Conservation (phyloP, 2,113 vertebrate species). For the Sorex fumeus region DNA sequence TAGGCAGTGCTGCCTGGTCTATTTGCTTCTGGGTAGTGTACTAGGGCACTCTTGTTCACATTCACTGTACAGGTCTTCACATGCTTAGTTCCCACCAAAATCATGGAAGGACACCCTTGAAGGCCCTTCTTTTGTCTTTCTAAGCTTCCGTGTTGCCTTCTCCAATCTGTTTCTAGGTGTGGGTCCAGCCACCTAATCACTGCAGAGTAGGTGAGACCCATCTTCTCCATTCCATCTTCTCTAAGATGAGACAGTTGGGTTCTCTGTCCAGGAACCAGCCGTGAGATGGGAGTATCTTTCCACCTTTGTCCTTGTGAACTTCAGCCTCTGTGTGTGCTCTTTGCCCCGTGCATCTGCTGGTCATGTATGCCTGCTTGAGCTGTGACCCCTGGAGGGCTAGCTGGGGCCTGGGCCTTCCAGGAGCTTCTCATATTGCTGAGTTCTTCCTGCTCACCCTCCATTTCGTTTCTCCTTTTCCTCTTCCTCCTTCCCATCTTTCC, state of each 20-base stretch:
- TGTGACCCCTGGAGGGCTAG: not conserved
- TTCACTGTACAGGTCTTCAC: no score
- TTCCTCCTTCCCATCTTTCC: not conserved
- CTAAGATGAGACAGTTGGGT: not conserved
- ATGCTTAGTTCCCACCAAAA: no score
- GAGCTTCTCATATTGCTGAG: not conserved
- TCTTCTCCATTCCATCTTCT: not conserved
- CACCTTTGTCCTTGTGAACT: not conserved
- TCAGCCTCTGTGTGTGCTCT: not conserved
- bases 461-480: not conserved
- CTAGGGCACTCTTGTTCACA: no score
- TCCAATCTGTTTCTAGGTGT: not conserved
- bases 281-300: not conserved
- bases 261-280: slow-evolving; percentile 18
- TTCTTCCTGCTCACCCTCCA: not conserved
- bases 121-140: not conserved
- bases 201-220: not conserved
- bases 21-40: no score
- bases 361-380: not conserved
- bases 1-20: no score
- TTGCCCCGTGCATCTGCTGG: not conserved
- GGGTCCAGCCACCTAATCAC: not conserved
- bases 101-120: not conserved
- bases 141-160: not conserved
- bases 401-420: not conserved